These are phyloP conservation scores for Laticauda laticaudata DNA, from an alignment of 2,113 vertebrate species.

Conservation along the genomic window DNA sequence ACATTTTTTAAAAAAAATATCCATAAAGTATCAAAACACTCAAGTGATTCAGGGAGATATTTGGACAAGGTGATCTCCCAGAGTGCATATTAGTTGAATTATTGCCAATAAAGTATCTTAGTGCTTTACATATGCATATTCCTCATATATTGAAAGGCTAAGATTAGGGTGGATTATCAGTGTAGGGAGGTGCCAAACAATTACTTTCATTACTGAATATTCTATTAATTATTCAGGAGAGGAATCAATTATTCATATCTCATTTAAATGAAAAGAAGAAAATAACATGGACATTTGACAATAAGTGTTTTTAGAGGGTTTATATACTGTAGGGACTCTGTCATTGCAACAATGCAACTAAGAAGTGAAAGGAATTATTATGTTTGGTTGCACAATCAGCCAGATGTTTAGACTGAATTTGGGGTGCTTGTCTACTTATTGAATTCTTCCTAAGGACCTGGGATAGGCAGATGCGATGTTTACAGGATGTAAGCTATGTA, in stretches of 20 bases:
- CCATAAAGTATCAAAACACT: neutral
- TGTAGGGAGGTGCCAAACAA: slow-evolving; percentile 77
- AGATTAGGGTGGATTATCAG: slow-evolving; percentile 72
- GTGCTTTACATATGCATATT: slow-evolving; percentile 57
- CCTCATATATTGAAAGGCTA: slow-evolving; percentile 50
- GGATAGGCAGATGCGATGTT: neutral
- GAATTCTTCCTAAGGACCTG: neutral
- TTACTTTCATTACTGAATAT: slow-evolving; percentile 85
- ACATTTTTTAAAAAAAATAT: slow-evolving; percentile 14
- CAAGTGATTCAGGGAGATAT: slow-evolving; percentile 44
- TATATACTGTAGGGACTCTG: slow-evolving; percentile 32
- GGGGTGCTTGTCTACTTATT: neutral
- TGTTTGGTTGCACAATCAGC: neutral
- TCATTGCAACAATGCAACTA: slow-evolving; percentile 29
- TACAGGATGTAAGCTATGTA: neutral
- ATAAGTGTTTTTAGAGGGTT: slow-evolving; percentile 58
- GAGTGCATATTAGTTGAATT: slow-evolving; percentile 53
- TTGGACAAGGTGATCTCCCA: slow-evolving; percentile 73
- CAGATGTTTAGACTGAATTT: neutral
- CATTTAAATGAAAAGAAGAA: slow-evolving; percentile 71
- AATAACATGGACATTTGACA: slow-evolving; percentile 69
- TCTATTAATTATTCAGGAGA: slow-evolving; percentile 81
- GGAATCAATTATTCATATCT: slow-evolving; percentile 83
- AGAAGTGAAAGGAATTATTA: neutral
- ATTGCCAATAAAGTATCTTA: slow-evolving; percentile 52